Evolutionary conservation across 2,113 vertebrate genomes (phyloP).

Genomic region (Apistogramma diplotaenia): DNA sequence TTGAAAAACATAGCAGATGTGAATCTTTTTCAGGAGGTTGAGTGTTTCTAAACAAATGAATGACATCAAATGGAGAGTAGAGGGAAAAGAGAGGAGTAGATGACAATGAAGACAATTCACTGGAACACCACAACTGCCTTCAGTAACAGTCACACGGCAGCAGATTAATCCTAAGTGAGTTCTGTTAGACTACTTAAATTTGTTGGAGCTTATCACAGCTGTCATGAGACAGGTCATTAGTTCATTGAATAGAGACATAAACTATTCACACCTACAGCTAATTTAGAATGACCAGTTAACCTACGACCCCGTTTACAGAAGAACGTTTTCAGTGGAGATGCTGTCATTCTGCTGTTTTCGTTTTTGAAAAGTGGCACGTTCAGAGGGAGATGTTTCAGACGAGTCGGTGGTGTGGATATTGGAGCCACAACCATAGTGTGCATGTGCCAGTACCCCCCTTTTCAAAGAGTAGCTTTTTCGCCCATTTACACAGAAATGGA

Average conservation of each 20-base stretch:
- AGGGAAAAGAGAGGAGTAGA: background rate
- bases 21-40: slow-evolving; percentile 15
- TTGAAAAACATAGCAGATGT: background rate
- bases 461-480: no score
- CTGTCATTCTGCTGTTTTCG: no score
- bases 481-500: no score
- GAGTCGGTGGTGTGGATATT: no score
- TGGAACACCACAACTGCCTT: background rate
- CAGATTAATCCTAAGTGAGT: background rate
- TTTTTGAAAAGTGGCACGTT: no score
- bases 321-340: no score
- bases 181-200: background rate
- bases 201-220: background rate
- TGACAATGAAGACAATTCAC: background rate
- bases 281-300: background rate
- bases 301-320: no score
- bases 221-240: background rate
- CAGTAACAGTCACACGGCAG: background rate
- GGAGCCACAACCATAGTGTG: no score
- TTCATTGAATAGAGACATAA: background rate
- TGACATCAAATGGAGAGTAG: background rate
- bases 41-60: background rate
- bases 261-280: no score
- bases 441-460: no score
- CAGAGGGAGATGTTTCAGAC: no score